Percentiles rank a stretch among this genome's conserved stretches.
phyloP scores from a whole-genome alignment of 2,797 vertebrate species.

The Acanthopagrus latus region DNA sequence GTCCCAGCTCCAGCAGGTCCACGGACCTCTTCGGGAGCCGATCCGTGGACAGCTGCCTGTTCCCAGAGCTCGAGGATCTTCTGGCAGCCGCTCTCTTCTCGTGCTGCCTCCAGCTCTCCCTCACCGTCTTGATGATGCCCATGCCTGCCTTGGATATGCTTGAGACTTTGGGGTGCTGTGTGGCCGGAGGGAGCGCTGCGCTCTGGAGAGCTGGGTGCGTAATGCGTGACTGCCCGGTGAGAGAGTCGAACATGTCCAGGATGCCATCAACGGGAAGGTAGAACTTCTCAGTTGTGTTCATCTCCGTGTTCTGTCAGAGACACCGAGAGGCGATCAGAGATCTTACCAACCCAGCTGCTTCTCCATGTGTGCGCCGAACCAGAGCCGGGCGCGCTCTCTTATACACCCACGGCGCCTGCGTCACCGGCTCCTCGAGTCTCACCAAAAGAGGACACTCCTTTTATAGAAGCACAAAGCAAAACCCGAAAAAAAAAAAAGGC shows the following conservation, averaged over 20 bases:
- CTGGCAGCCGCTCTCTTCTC: slow-evolving; percentile 50
- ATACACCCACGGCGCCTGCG: slow-evolving; percentile 67
- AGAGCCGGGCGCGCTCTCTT: slow-evolving; percentile 41
- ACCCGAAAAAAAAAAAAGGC: background rate
- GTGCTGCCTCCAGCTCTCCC: slow-evolving; percentile 70
- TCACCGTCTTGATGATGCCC: slow-evolving; percentile 76
- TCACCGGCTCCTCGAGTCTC: slow-evolving; percentile 62
- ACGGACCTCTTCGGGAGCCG: slow-evolving; percentile 56
- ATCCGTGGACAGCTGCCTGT: slow-evolving; percentile 61
- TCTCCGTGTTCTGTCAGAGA: slow-evolving; percentile 64
- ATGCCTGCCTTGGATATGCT: slow-evolving; percentile 67
- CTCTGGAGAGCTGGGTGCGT: slow-evolving; percentile 45
- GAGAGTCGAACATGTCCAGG: slow-evolving; percentile 71
- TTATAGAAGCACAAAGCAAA: slow-evolving; percentile 63
- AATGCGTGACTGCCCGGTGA: slow-evolving; percentile 51
- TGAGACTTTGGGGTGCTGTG: slow-evolving; percentile 63
- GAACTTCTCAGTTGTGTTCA: slow-evolving; percentile 80
- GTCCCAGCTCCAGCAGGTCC: slow-evolving; percentile 65
- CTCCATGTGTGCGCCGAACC: slow-evolving; percentile 46
- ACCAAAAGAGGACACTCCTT: slow-evolving; percentile 61
- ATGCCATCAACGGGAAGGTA: slow-evolving; percentile 79
- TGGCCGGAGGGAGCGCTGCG: background rate
- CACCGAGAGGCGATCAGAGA: slow-evolving; percentile 39
- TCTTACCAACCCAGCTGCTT: slow-evolving; percentile 29
- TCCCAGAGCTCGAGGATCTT: slow-evolving; percentile 71